Percentiles rank a stretch among this genome's conserved stretches.
phyloP scores from a whole-genome alignment of 35 echinoderm and acorn worm genomes.

The Ptychodera flava region DNA sequence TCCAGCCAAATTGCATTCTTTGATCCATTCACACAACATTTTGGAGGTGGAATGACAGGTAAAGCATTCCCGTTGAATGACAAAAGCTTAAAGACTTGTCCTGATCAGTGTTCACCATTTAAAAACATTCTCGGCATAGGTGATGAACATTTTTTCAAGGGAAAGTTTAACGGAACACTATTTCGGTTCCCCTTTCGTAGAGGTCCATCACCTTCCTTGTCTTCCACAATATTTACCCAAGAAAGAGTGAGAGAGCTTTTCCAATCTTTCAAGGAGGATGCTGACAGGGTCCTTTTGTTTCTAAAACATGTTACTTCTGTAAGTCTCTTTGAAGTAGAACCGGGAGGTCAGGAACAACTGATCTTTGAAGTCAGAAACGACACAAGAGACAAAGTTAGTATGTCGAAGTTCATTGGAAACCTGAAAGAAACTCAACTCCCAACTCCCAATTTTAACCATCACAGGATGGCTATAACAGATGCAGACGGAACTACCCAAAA shows the following conservation, averaged over 20 bases:
- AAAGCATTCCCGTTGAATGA: neutral
- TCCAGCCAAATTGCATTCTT: constrained; percentile 40
- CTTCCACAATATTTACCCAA: constrained; percentile 26
- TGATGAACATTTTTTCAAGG: neutral
- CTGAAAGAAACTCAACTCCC: neutral
- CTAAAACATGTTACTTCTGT: constrained; percentile 35
- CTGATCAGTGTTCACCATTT: constrained; percentile 67
- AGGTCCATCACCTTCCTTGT: constrained; percentile 9
- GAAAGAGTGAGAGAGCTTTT: constrained; percentile 26
- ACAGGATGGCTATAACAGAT: neutral
- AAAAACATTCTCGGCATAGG: constrained; percentile 12
- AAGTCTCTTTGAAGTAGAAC: neutral
- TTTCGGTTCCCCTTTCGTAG: constrained; percentile 80
- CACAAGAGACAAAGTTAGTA: neutral
- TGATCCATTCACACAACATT: constrained; percentile 55
- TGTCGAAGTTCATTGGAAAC: neutral
- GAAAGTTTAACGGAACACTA: constrained; percentile 35
- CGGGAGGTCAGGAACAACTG: neutral
- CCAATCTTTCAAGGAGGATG: constrained; percentile 56
- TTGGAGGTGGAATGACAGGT: constrained; percentile 22
- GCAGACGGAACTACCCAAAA: constrained; percentile 3
- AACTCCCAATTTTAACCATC: neutral
- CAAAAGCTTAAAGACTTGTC: neutral
- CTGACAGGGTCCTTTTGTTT: constrained; percentile 56
- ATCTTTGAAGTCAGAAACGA: neutral